Evolutionary conservation across 2,797 vertebrate genomes (phyloP).

Genomic region (Pipistrellus pipistrellus): DNA sequence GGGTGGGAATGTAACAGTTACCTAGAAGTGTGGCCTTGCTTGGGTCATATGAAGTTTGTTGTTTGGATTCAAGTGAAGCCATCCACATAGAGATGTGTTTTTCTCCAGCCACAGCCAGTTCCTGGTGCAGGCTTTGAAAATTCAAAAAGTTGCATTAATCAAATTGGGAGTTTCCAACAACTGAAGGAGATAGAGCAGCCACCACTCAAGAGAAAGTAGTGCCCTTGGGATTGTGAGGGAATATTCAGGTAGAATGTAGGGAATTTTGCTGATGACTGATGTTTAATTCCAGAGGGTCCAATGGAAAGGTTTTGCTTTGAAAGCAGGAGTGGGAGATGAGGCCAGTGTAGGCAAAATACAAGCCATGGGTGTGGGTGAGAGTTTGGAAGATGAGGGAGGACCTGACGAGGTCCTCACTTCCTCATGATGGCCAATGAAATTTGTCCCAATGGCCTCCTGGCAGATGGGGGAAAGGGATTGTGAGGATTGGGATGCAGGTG

Average conservation of each 20-base stretch:
- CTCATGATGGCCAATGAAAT: neutral
- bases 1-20: neutral
- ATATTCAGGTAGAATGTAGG: neutral
- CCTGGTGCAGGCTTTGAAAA: neutral
- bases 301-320: neutral
- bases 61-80: neutral
- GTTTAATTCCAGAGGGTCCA: neutral
- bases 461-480: neutral
- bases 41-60: neutral
- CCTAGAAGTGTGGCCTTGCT: neutral
- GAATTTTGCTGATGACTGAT: neutral
- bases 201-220: neutral
- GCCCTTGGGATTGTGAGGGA: neutral
- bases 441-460: no score
- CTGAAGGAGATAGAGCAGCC: neutral
- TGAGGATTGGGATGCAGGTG: neutral
- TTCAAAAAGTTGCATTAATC: neutral
- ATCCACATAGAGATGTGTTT: neutral
- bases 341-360: accelerated
- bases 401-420: neutral
- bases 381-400: neutral
- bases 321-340: neutral
- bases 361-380: neutral
- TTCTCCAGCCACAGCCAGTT: neutral
- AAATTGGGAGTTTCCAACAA: neutral